Conservation (phyloP, 2,797 vertebrate genomes). For the Podarcis lilfordi region DNA sequence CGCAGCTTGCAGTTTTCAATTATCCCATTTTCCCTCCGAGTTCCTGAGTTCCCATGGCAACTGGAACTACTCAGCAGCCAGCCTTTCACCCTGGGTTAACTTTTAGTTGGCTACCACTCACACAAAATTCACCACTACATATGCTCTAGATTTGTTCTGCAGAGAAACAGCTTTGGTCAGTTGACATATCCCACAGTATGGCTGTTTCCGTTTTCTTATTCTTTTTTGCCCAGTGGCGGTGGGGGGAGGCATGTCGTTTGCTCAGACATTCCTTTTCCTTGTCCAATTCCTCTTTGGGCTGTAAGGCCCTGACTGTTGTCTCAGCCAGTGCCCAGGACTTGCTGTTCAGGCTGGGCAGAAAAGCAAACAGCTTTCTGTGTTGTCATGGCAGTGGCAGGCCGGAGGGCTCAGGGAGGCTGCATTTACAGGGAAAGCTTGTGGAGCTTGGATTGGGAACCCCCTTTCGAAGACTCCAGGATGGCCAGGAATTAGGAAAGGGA, state of each 20-base stretch:
- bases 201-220: neutral
- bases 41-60: conserved; percentile 7
- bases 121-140: neutral
- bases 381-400: neutral
- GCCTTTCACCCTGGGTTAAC: neutral
- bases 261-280: neutral
- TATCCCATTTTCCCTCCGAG: neutral
- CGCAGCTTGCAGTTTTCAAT: neutral
- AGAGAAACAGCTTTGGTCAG: neutral
- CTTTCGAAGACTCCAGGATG: neutral
- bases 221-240: neutral
- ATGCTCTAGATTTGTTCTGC: conserved; percentile 16
- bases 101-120: neutral
- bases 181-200: neutral
- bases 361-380: conserved; percentile 32
- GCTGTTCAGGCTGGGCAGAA: conserved; percentile 7
- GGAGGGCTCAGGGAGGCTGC: neutral
- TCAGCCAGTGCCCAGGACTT: neutral
- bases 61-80: neutral
- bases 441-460: neutral
- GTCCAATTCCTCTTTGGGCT: neutral
- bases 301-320: neutral
- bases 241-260: neutral
- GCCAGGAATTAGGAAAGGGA: neutral
- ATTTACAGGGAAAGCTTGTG: neutral